phyloP scores from a whole-genome alignment of 2,797 vertebrate genomes.

The Syngnathus rostellatus region DNA sequence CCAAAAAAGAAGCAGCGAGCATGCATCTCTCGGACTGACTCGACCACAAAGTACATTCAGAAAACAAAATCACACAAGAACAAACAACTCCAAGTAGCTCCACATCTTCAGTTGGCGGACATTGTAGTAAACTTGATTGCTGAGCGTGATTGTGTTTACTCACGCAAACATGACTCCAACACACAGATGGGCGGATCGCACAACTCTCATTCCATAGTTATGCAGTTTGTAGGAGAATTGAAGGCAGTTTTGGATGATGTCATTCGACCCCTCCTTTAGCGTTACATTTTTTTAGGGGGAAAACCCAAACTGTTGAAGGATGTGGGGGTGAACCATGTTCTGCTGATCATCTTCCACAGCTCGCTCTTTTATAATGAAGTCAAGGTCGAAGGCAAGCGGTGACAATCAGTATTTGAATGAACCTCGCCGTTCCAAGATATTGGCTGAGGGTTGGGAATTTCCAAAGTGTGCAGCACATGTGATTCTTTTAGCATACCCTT shows the following conservation, averaged over 20 bases:
- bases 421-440: conserved; percentile 11
- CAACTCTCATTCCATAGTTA: conserved; percentile 35
- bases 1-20: conserved; percentile 4
- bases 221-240: conserved; percentile 50
- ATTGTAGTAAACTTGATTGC: no score
- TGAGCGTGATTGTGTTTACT: no score
- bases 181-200: conserved; percentile 1
- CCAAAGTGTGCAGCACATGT: conserved; percentile 2
- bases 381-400: conserved; percentile 23
- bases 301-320: conserved; percentile 36
- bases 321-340: conserved; percentile 9
- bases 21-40: neutral
- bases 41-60: neutral
- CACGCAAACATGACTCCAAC: conserved; percentile 1
- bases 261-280: conserved; percentile 39
- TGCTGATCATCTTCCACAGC: conserved; percentile 25
- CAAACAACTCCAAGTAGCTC: neutral
- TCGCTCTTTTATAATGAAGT: conserved; percentile 25
- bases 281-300: conserved; percentile 41
- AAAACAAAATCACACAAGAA: neutral
- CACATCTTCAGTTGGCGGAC: neutral
- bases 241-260: conserved; percentile 49
- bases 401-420: conserved; percentile 25
- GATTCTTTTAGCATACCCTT: neutral
- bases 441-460: conserved; percentile 17